Conservation (phyloP, 2,888 invertebrate species). For the Polydrusus tereticollis region DNA sequence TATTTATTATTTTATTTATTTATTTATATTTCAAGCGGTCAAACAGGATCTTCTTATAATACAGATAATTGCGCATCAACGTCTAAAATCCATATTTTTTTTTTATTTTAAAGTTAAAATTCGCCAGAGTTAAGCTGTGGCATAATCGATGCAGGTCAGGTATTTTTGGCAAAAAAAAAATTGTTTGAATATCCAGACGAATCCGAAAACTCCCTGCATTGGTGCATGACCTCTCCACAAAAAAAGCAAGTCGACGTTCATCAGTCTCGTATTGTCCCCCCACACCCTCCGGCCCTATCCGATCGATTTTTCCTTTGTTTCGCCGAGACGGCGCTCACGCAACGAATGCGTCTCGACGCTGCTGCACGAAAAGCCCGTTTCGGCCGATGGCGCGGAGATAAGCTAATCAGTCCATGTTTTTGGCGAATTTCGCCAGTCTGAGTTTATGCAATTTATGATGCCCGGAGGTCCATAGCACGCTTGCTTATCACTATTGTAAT, state of each 20-base stretch:
- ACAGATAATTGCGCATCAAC: too few relatives aligned
- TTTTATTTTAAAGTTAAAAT: too few relatives aligned
- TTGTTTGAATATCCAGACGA: constrained; percentile 13
- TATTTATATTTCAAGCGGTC: too few relatives aligned
- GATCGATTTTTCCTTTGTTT: constrained; percentile 51
- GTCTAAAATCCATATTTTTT: too few relatives aligned
- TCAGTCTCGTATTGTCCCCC: constrained; percentile 47
- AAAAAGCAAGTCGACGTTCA: constrained; percentile 48
- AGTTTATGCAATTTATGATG: constrained; percentile 2
- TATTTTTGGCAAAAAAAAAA: too few relatives aligned
- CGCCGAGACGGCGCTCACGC: constrained; percentile 50
- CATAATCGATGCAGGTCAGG: too few relatives aligned
- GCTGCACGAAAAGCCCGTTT: constrained; percentile 42
- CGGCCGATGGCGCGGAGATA: constrained; percentile 46
- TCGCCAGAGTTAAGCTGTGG: too few relatives aligned
- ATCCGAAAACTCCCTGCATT: constrained; percentile 34
- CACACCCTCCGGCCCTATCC: constrained; percentile 19
- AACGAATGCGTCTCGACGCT: constrained; percentile 47
- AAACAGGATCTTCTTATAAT: too few relatives aligned
- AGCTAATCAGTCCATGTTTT: constrained; percentile 37
- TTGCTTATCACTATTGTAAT: background rate
- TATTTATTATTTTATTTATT: too few relatives aligned
- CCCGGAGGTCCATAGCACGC: background rate
- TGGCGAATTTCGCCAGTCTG: constrained; percentile 15
- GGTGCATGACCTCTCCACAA: constrained; percentile 49